These are phyloP conservation scores for Dysmachus trigonus DNA, from an alignment of 2,888 invertebrate species.

Conservation along the genomic window DNA sequence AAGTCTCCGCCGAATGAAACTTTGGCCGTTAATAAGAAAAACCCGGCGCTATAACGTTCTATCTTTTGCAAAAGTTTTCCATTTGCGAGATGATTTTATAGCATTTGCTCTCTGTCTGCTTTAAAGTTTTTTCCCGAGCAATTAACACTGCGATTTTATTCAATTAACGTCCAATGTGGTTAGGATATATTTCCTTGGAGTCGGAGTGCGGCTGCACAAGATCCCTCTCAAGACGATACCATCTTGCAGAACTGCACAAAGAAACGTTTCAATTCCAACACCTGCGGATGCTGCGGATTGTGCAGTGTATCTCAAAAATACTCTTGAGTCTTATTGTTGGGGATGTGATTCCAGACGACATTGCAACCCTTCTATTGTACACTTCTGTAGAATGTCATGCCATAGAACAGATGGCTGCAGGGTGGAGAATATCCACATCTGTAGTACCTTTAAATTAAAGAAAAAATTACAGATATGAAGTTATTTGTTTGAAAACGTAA, in stretches of 20 bases:
- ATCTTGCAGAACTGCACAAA: neutral
- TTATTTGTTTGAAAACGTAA: too few species aligned
- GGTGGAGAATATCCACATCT: too few species aligned
- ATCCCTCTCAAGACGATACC: neutral
- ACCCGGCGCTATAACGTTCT: neutral
- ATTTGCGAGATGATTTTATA: neutral
- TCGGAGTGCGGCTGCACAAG: neutral
- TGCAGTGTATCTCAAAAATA: neutral
- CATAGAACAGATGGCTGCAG: too few species aligned
- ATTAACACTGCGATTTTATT: neutral
- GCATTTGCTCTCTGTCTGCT: neutral
- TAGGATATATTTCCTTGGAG: neutral
- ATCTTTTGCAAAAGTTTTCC: conserved; percentile 6
- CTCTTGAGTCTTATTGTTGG: neutral
- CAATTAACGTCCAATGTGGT: neutral
- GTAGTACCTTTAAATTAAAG: too few species aligned
- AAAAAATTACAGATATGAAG: too few species aligned
- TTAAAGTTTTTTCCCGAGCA: neutral
- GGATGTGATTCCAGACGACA: neutral
- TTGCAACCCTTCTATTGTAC: neutral
- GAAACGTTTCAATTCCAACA: neutral
- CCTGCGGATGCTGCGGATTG: neutral
- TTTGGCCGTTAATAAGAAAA: conserved; percentile 29
- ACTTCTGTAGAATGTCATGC: neutral
- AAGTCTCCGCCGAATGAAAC: neutral